These are phyloP conservation scores for Drosophila kikkawai DNA, from an alignment of 1,140 invertebrate species.

Conservation along the genomic window DNA sequence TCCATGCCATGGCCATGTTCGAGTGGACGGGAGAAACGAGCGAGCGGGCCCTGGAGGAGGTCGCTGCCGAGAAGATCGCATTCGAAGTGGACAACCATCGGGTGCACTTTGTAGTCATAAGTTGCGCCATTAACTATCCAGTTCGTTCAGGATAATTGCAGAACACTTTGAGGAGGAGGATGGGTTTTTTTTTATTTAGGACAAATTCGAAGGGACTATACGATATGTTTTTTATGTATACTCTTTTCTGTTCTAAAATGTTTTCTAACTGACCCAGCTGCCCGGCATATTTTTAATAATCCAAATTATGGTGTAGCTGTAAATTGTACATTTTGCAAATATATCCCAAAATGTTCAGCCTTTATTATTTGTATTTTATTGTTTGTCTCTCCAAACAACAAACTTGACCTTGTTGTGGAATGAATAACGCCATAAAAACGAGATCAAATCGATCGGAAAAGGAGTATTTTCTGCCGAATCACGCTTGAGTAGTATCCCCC, in stretches of 20 bases:
- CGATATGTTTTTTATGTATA: neutral
- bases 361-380: neutral
- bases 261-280: slow-evolving; percentile 9
- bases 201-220: slow-evolving; percentile 1
- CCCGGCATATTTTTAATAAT: neutral
- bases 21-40: neutral
- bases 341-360: neutral
- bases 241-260: neutral
- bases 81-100: neutral
- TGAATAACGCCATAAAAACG: slow-evolving; percentile 1
- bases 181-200: neutral
- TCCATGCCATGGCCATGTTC: neutral
- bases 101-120: neutral
- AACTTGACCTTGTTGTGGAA: slow-evolving; percentile 13
- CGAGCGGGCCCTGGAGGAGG: neutral
- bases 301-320: slow-evolving; percentile 8
- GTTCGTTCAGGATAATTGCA: neutral
- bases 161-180: neutral
- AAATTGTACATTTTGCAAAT: slow-evolving; percentile 7
- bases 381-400: neutral
- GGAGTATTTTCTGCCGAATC: slow-evolving; percentile 28
- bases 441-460: slow-evolving; percentile 22
- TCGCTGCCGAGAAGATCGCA: neutral
- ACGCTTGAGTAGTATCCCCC: slow-evolving; percentile 13
- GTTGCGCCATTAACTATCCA: neutral